These are phyloP conservation scores for Morelia viridis DNA, from an alignment of 2,797 vertebrate genomes.

Conservation along the genomic window DNA sequence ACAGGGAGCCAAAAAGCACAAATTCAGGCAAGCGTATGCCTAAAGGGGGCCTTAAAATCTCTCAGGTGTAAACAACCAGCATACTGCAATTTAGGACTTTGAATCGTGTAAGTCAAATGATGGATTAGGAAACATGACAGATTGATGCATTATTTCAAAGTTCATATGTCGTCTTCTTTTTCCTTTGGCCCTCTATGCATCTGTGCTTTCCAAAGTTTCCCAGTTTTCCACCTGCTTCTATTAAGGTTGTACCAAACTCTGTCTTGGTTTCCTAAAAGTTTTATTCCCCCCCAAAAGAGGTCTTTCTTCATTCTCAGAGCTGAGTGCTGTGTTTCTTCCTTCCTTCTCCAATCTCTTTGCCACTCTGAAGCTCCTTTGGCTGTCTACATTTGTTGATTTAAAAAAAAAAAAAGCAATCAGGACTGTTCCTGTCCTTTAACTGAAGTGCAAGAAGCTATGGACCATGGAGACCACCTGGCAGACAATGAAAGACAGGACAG, in stretches of 20 bases:
- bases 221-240: neutral
- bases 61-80: neutral
- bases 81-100: neutral
- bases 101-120: neutral
- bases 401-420: neutral
- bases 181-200: neutral
- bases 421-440: neutral
- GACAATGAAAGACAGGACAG: neutral
- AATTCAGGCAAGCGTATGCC: neutral
- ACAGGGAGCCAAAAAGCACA: neutral
- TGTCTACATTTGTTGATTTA: neutral
- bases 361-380: neutral
- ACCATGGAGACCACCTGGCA: neutral
- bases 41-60: neutral
- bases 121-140: neutral
- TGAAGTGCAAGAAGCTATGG: neutral
- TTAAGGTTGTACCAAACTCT: neutral
- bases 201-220: neutral
- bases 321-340: neutral
- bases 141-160: neutral
- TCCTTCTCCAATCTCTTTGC: neutral
- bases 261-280: neutral
- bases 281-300: neutral
- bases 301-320: neutral
- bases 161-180: neutral